Percentiles rank a stretch among this genome's conserved stretches.
Conservation (phyloP, 2,113 vertebrate genomes). For the Lates calcarifer region DNA sequence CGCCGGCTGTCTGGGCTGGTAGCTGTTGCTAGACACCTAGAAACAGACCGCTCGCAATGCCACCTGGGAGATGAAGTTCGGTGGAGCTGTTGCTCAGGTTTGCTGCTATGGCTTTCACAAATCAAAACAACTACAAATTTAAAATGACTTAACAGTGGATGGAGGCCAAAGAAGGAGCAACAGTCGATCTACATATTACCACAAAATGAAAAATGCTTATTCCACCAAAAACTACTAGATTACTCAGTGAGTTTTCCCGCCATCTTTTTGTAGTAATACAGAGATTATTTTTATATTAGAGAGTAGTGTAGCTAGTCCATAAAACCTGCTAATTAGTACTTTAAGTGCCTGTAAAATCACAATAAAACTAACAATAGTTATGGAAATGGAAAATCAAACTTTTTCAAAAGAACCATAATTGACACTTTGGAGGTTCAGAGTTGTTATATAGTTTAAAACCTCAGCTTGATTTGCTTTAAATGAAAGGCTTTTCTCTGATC, state of each 20-base stretch:
- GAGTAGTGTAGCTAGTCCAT: background rate
- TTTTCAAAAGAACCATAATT: background rate
- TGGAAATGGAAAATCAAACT: background rate
- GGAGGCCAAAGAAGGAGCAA: conserved; percentile 35
- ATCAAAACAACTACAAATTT: conserved; percentile 71
- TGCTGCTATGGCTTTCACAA: conserved; percentile 1
- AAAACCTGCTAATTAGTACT: background rate
- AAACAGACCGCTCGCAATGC: conserved; percentile 77
- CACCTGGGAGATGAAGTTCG: conserved; percentile 82
- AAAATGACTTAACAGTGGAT: conserved; percentile 32
- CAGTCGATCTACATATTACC: background rate
- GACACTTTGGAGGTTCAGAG: background rate
- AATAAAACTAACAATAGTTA: background rate
- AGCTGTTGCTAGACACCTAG: conserved; percentile 82
- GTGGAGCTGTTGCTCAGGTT: conserved; percentile 8
- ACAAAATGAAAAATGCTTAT: conserved; percentile 19
- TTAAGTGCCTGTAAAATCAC: background rate
- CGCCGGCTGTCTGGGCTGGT: conserved; percentile 80
- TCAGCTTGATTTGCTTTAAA: background rate
- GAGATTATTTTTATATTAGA: background rate
- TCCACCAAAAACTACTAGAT: background rate
- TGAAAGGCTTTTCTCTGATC: background rate
- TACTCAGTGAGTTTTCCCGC: background rate
- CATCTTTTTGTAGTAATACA: background rate
- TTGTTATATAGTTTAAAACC: background rate